Conservation (phyloP, 2,888 invertebrate genomes). For the Rosalia funebris region DNA sequence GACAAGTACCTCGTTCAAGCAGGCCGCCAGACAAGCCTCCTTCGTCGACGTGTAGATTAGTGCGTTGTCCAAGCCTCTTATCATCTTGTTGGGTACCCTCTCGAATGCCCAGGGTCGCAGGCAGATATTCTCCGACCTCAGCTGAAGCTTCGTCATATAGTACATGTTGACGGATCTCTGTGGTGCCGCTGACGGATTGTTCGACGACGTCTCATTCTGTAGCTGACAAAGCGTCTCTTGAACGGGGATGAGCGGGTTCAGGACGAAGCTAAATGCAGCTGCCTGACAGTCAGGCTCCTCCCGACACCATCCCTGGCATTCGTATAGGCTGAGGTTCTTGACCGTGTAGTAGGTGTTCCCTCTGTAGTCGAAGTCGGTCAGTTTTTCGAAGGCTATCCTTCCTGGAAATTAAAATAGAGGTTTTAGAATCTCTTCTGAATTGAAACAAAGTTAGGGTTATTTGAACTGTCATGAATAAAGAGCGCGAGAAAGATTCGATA, state of each 20-base stretch:
- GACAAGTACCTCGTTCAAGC: slow-evolving; percentile 82
- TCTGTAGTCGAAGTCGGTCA: slow-evolving; percentile 90
- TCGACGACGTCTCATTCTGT: slow-evolving; percentile 92
- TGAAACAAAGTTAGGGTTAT: too few species aligned
- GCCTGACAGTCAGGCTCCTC: slow-evolving; percentile 93
- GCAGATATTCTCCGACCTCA: slow-evolving; percentile 91
- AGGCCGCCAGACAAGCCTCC: slow-evolving; percentile 92
- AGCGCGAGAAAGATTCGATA: too few species aligned
- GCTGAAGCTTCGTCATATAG: slow-evolving; percentile 93
- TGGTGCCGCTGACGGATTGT: slow-evolving; percentile 86
- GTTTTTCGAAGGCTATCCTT: slow-evolving; percentile 90
- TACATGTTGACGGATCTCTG: slow-evolving; percentile 90
- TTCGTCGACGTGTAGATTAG: slow-evolving; percentile 93
- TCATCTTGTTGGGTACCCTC: slow-evolving; percentile 91
- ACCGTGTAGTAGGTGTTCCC: slow-evolving; percentile 93
- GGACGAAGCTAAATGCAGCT: slow-evolving; percentile 91
- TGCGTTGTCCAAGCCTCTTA: slow-evolving; percentile 89
- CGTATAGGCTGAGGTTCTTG: slow-evolving; percentile 89
- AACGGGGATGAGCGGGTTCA: slow-evolving; percentile 90
- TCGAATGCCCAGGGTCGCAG: slow-evolving; percentile 93
- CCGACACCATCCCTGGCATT: slow-evolving; percentile 95
- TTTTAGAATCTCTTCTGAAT: too few species aligned
- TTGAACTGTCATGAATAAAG: too few species aligned
- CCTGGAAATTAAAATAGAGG: slow-evolving; percentile 67
- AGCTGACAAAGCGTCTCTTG: slow-evolving; percentile 69